Conservation (phyloP, 2,797 vertebrate species). For the Sardinella longiceps region DNA sequence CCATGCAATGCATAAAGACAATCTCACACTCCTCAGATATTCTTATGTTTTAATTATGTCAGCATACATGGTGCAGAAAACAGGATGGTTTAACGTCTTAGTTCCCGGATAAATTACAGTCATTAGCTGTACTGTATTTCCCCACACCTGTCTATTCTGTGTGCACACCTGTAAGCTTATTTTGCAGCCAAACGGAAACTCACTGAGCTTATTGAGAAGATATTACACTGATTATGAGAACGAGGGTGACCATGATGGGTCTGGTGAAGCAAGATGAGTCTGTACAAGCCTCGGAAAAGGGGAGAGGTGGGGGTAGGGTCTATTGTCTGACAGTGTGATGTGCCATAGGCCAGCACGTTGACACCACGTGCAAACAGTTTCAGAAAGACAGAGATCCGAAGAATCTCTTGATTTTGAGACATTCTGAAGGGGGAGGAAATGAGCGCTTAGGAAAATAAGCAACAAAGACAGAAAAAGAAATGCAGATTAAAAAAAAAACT, state of each 20-base stretch:
- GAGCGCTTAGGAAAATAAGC: not conserved
- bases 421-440: not conserved
- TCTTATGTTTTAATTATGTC: constrained; percentile 66
- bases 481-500: not conserved
- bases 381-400: not conserved
- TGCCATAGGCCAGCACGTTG: not conserved
- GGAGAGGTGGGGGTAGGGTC: not conserved
- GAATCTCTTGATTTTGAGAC: not conserved
- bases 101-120: not conserved
- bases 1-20: not conserved
- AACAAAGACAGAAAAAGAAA: not conserved
- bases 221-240: constrained; percentile 3
- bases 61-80: constrained; percentile 66
- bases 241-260: not conserved
- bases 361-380: not conserved
- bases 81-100: constrained; percentile 45
- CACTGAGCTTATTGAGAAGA: constrained; percentile 1
- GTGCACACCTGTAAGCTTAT: not conserved
- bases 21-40: not conserved
- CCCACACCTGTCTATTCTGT: not conserved
- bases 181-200: constrained; percentile 1
- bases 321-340: not conserved
- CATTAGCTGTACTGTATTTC: not conserved
- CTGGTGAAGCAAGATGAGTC: not conserved
- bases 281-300: not conserved